These are phyloP conservation scores for Manis crassicaudata DNA, from an alignment of 2,797 vertebrate genomes.

Conservation along the genomic window DNA sequence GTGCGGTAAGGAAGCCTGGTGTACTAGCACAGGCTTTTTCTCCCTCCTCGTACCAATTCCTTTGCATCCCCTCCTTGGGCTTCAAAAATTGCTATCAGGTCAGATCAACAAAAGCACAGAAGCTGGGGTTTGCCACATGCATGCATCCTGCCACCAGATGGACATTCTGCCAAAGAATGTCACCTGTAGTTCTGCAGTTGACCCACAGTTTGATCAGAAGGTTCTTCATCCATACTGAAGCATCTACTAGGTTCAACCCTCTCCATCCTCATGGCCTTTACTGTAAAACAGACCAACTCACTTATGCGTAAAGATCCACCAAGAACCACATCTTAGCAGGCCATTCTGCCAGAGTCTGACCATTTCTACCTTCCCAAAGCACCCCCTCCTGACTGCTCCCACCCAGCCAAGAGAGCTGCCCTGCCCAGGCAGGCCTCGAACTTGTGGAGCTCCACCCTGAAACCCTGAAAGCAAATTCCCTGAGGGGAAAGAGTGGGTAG, in stretches of 20 bases:
- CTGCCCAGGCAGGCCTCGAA: neutral
- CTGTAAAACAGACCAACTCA: neutral
- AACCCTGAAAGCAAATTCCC: slow-evolving; percentile 69
- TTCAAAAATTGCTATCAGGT: neutral
- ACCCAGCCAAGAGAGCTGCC: neutral
- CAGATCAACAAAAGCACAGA: neutral
- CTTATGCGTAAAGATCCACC: neutral
- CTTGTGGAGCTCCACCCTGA: slow-evolving; percentile 27
- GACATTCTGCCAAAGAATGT: neutral
- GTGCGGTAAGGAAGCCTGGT: neutral
- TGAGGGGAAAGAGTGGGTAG: slow-evolving; percentile 65
- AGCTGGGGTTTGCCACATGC: neutral
- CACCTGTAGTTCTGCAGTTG: neutral
- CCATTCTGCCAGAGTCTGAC: neutral
- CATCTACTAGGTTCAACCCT: neutral
- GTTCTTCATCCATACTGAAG: neutral
- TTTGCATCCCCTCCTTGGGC: neutral
- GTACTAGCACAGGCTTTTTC: too few species aligned
- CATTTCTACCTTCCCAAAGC: neutral
- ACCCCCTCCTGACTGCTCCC: neutral
- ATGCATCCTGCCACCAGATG: neutral
- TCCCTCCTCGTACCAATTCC: neutral
- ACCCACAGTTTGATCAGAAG: neutral
- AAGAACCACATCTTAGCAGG: neutral
- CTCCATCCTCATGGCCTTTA: neutral